Conservation (phyloP, 1,140 invertebrate species). For the Drosophila nasuta region DNA sequence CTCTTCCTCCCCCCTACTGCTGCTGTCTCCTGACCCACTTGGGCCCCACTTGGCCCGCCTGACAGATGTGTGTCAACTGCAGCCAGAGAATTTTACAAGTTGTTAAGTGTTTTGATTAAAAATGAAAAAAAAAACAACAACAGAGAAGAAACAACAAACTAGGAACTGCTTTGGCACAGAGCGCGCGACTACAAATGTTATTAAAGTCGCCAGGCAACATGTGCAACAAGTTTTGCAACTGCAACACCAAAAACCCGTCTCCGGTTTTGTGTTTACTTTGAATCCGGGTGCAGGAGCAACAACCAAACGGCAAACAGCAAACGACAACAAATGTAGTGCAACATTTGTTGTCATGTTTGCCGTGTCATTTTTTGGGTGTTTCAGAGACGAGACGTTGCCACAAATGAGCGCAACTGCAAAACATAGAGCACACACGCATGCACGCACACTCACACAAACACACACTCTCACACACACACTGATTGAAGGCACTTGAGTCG, state of each 20-base stretch:
- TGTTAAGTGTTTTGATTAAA: conserved; percentile 80
- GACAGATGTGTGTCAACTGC: conserved; percentile 80
- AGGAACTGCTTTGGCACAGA: conserved; percentile 54
- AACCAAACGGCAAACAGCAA: conserved; percentile 12
- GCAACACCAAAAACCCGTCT: conserved; percentile 45
- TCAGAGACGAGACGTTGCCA: conserved; percentile 11
- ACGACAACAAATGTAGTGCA: conserved; percentile 71
- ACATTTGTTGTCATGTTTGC: conserved; percentile 66
- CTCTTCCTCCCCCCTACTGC: conserved; percentile 20
- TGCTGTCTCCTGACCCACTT: conserved; percentile 59
- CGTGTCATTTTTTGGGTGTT: conserved; percentile 64
- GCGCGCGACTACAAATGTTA: conserved; percentile 42
- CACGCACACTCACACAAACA: not conserved
- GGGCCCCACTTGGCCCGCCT: conserved; percentile 44
- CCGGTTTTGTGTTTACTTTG: conserved; percentile 62
- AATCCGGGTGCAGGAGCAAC: conserved; percentile 74
- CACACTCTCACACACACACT: conserved; percentile 40
- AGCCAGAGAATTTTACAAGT: conserved; percentile 77
- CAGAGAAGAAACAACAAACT: conserved; percentile 39
- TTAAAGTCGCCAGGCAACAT: conserved; percentile 58
- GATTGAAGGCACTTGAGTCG: conserved; percentile 51
- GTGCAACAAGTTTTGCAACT: conserved; percentile 78
- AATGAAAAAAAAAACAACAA: conserved; percentile 39
- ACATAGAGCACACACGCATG: conserved; percentile 15
- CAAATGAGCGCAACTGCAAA: conserved; percentile 7